These are phyloP conservation scores for Rhadina sibilatrix DNA, from an alignment of 2,113 vertebrate genomes.

Conservation along the genomic window DNA sequence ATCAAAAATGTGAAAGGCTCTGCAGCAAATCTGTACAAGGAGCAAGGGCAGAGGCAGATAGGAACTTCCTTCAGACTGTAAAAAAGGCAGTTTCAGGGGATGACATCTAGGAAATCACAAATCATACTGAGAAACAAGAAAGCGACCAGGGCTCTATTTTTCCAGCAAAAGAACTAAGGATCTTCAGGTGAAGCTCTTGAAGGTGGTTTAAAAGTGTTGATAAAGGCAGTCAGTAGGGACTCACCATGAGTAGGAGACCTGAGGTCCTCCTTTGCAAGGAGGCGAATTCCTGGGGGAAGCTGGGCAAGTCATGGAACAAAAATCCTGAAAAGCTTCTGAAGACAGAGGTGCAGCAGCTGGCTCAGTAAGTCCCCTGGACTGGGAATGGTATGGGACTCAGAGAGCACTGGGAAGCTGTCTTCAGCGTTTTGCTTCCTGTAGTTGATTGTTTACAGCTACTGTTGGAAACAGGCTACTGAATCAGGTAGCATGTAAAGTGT, in stretches of 20 bases:
- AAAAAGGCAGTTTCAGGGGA: not conserved
- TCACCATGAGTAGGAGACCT: not conserved
- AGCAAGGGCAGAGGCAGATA: not conserved
- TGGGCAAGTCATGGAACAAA: not conserved
- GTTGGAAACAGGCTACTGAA: not conserved
- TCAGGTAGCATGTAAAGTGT: not conserved
- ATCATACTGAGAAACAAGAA: not conserved
- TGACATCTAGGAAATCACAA: not conserved
- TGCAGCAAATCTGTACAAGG: not conserved
- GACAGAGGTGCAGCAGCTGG: not conserved
- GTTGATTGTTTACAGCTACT: not conserved
- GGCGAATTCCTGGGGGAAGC: not conserved
- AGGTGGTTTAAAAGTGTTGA: not conserved
- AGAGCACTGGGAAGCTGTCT: not conserved
- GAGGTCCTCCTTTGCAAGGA: not conserved
- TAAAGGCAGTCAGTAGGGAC: not conserved
- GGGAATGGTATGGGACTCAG: too few relatives aligned
- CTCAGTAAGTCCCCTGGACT: not conserved
- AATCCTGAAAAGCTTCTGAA: not conserved
- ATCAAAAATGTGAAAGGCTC: not conserved
- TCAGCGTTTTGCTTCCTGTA: not conserved
- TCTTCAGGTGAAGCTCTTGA: not conserved
- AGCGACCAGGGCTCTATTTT: not conserved
- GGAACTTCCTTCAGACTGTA: not conserved
- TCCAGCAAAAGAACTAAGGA: not conserved